Conservation (phyloP, 2,797 vertebrate genomes). For the Pantherophis vulpinus region DNA sequence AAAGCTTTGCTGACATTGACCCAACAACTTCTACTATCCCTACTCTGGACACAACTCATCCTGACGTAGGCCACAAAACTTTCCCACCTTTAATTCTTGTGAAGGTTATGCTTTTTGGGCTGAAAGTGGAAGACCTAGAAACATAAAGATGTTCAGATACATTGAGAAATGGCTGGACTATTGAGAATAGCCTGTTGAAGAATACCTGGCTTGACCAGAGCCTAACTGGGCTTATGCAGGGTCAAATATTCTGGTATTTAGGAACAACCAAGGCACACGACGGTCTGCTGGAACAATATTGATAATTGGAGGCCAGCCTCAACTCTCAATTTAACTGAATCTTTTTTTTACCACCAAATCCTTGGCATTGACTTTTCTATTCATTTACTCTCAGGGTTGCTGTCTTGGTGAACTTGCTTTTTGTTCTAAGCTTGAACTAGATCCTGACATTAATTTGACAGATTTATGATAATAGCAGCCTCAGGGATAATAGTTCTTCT, state of each 20-base stretch:
- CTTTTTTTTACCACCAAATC: neutral
- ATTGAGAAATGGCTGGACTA: neutral
- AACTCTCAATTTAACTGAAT: neutral
- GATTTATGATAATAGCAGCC: neutral
- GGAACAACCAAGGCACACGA: neutral
- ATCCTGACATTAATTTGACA: neutral
- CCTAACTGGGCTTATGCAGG: neutral
- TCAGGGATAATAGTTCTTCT: neutral
- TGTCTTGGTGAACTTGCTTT: neutral
- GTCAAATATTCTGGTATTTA: neutral
- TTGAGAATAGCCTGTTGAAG: neutral
- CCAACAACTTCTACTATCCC: neutral
- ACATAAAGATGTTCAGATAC: neutral
- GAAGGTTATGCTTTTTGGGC: neutral
- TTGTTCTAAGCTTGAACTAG: neutral
- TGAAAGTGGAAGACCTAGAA: neutral
- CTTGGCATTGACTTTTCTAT: neutral
- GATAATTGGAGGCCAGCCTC: neutral
- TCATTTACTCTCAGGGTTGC: neutral
- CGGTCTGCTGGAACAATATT: neutral
- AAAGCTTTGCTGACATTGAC: neutral
- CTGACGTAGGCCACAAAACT: neutral
- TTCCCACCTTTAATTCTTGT: neutral
- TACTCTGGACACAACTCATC: neutral
- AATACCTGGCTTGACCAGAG: neutral